Evolutionary conservation across 2,797 vertebrate genomes (phyloP), one percentile per base, ranked within the genome.

Genomic region (Lacerta agilis): DNA sequence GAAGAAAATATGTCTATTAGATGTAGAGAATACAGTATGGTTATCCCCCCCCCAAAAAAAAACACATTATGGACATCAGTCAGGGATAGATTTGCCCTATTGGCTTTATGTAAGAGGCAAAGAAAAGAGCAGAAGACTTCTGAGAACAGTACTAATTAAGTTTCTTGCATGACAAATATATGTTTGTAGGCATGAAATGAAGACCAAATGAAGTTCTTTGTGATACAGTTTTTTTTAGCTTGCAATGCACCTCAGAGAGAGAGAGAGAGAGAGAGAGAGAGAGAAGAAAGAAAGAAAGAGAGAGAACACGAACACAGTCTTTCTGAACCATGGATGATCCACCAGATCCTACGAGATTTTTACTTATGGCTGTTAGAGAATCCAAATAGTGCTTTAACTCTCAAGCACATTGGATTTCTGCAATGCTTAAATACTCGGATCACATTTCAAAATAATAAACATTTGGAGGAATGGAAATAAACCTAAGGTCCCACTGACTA

Each of bases 1-100:
- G 58, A 86, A 93, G 92, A 79, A 64, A 88, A 85, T 86, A 86
- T 38, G 20, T 91, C 83, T 90, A 25, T 8, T 64, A 94, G 88
- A 84, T 88, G 41, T 82, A 93, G 73, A 8, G 27, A 90, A 38
- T 58, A 89, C 41, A 94, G 88, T 79, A 86, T 0, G 8, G 17
- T 82, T 89, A 61, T 75, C 43, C 92, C 90, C 0, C 0, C 58
- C 5, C 83, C 2, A 1, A 11, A 49, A 49, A 49, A 49, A 0
- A 3, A 1, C 49, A 49, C 58, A 72, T 0, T 33, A 43, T 43
- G 41, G 43, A 76, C 1, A 66, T 13, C 9, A 61, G 13, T 85
- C 25, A 85, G 55, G 18, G 5, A 45, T 55, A 20, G n/a, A 27
- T 18, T 69, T 78, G n/a, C 13, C 2, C 20, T 20, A 67, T 6